Conservation (phyloP, 2,113 vertebrate genomes). For the Pterocles orientalis region DNA sequence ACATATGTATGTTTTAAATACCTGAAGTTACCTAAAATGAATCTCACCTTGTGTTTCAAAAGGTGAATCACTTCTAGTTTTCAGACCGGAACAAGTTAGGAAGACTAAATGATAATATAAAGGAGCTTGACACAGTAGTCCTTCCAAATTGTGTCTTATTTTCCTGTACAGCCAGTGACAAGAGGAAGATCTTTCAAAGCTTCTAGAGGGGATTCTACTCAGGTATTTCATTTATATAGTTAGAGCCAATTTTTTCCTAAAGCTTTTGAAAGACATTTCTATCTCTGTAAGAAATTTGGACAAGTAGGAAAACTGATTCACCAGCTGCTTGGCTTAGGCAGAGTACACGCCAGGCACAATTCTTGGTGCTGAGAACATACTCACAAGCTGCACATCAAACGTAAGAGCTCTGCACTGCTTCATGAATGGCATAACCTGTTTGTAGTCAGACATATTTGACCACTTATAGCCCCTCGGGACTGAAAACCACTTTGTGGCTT, state of each 20-base stretch:
- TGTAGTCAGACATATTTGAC: not conserved
- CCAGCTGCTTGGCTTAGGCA: not conserved
- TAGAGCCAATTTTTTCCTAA: not conserved
- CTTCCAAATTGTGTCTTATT: not conserved
- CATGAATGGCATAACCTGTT: no score
- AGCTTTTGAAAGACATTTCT: not conserved
- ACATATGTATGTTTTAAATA: not conserved
- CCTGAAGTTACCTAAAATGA: not conserved
- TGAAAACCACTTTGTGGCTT: not conserved
- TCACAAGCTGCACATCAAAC: not conserved
- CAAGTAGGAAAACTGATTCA: not conserved
- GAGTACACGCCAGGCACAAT: fast-evolving
- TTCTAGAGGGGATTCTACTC: not conserved
- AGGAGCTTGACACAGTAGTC: not conserved
- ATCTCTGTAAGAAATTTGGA: not conserved
- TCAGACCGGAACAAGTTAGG: not conserved
- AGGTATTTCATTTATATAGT: not conserved
- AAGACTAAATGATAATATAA: not conserved
- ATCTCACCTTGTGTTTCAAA: not conserved
- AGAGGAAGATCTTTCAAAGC: not conserved
- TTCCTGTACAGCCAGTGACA: not conserved
- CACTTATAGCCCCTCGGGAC: not conserved
- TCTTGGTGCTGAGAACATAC: not conserved
- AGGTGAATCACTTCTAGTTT: not conserved
- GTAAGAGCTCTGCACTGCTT: not conserved